A percentile compares a stretch with the other conserved stretches of the same genome.
Evolutionary conservation across 2,797 vertebrate genomes (phyloP).

Genomic region (Pachyuromys duprasi): DNA sequence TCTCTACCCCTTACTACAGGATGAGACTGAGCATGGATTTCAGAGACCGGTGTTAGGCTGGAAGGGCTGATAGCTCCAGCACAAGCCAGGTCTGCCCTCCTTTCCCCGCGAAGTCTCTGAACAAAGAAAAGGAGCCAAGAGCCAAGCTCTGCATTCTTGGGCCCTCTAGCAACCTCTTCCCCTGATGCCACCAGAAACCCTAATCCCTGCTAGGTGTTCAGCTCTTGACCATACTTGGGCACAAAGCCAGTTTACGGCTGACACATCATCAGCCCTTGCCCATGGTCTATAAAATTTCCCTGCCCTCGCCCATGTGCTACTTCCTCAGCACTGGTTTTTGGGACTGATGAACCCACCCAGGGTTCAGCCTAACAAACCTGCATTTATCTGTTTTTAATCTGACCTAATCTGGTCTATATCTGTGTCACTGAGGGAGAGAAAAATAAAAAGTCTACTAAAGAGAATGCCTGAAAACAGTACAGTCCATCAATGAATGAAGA

Average conservation of each 20-base stretch:
- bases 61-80: no score
- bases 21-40: neutral
- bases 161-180: neutral
- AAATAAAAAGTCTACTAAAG: no score
- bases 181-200: neutral
- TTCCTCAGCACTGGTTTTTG: neutral
- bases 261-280: neutral
- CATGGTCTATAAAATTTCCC: neutral
- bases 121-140: neutral
- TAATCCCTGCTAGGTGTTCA: neutral
- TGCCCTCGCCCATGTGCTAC: neutral
- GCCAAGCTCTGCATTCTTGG: neutral
- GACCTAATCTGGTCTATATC: neutral
- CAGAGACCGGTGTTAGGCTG: neutral
- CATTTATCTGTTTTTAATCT: neutral
- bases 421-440: no score
- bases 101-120: neutral
- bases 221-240: neutral
- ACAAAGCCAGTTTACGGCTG: neutral
- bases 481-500: neutral
- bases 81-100: no score
- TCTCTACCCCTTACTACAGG: neutral
- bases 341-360: neutral
- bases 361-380: neutral
- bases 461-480: neutral